Evolutionary conservation across 2,888 invertebrate genomes (phyloP).

Genomic region (Lasioglossum morio): DNA sequence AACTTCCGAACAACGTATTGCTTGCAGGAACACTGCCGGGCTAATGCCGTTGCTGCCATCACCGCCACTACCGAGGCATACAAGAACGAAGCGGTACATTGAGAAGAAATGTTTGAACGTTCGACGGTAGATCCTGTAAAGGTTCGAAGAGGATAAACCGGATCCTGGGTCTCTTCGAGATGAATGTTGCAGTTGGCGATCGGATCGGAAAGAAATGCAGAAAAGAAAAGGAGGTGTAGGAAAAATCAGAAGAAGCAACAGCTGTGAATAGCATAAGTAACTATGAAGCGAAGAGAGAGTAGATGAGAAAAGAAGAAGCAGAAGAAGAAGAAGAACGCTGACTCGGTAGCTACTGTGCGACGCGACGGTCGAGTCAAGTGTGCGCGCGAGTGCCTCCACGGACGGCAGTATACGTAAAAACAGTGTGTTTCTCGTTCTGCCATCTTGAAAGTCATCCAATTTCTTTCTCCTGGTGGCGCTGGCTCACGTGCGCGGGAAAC

Average conservation of each 20-base stretch:
- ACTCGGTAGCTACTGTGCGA: slow-evolving; percentile 15
- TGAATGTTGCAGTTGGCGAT: slow-evolving; percentile 21
- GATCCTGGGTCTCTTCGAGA: slow-evolving; percentile 5
- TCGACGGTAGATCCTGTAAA: not conserved
- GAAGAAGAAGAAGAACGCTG: slow-evolving; percentile 1
- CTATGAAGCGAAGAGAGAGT: not conserved
- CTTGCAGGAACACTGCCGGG: slow-evolving; percentile 56
- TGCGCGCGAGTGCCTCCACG: slow-evolving; percentile 10
- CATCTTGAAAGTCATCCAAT: slow-evolving; percentile 51
- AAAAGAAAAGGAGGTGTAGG: slow-evolving; percentile 10
- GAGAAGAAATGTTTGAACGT: slow-evolving; percentile 4
- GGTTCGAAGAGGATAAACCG: slow-evolving; percentile 12
- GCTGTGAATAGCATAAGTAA: slow-evolving; percentile 18
- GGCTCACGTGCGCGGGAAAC: slow-evolving; percentile 50
- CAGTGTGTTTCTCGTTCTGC: slow-evolving; percentile 41
- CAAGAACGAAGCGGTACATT: slow-evolving; percentile 5
- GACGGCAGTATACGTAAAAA: slow-evolving; percentile 8
- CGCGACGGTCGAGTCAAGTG: slow-evolving; percentile 23
- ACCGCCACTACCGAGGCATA: not conserved
- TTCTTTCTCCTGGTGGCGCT: slow-evolving; percentile 41
- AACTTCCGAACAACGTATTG: slow-evolving; percentile 16
- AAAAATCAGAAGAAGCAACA: slow-evolving; percentile 13
- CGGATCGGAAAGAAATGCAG: slow-evolving; percentile 50
- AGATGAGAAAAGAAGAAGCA: not conserved
- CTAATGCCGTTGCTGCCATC: slow-evolving; percentile 29